These are phyloP conservation scores for Phenacoccus solenopsis DNA, from an alignment of 1,140 invertebrate species.

Conservation along the genomic window DNA sequence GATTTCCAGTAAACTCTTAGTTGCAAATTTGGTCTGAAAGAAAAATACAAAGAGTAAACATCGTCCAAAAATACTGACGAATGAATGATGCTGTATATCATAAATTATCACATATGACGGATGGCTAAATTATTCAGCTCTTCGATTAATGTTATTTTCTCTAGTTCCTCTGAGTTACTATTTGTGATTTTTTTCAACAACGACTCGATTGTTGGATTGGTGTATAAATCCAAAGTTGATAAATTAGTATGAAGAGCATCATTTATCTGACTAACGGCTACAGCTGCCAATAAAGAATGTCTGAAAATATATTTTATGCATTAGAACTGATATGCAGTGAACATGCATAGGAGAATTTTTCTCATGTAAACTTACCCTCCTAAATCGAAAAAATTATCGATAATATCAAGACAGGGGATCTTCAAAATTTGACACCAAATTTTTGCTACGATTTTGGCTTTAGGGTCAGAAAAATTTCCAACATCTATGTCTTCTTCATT, in stretches of 20 bases:
- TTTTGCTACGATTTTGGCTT: constrained; percentile 23
- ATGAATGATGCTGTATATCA: too few relatives aligned
- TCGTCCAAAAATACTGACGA: neutral
- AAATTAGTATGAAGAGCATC: constrained; percentile 24
- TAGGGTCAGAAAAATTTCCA: constrained; percentile 20
- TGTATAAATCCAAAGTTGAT: constrained; percentile 23
- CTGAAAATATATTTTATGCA: constrained; percentile 23
- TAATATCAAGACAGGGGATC: constrained; percentile 23
- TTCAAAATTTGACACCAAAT: constrained; percentile 27
- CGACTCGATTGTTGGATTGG: constrained; percentile 24
- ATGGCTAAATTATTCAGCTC: constrained; percentile 19
- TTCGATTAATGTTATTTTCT: neutral
- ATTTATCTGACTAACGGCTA: constrained; percentile 34
- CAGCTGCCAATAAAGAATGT: constrained; percentile 39
- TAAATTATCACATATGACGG: neutral
- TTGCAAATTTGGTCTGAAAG: constrained; percentile 22
- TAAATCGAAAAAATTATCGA: constrained; percentile 29
- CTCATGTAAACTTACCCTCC: constrained; percentile 30
- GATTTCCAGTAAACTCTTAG: constrained; percentile 26
- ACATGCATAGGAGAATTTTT: neutral
- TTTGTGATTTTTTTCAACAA: neutral
- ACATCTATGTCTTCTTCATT: constrained; percentile 19
- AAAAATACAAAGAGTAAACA: neutral
- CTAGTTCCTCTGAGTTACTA: too few relatives aligned
- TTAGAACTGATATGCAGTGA: neutral